Evolutionary conservation across 2,113 vertebrate genomes (phyloP), one percentile per base, ranked within the genome.

Genomic region (Eretmochelys imbricata): DNA sequence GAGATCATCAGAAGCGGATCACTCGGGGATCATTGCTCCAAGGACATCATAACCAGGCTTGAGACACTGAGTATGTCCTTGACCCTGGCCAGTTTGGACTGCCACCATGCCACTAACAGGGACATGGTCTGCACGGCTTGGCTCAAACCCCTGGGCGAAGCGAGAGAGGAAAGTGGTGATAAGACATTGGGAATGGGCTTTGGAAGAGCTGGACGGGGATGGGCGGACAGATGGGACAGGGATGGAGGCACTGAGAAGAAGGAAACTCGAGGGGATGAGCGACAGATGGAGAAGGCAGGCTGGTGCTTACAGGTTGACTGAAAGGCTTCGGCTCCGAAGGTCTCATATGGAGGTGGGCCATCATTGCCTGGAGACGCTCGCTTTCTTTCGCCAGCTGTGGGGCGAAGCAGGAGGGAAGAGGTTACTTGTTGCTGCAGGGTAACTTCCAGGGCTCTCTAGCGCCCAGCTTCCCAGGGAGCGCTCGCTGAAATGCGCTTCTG

Each of bases 321-420:
- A 99, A 99, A 98, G 99, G 99, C 98, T 99, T 99, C 95, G 99
- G 99, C 98, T 99, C 99, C 9, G 99, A 99, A 79, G 99, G 99
- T 96, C 99, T 99, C 99, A 99, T 99, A 98, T 99, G 99, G 94
- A 99, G 98, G 95, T 99, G 99, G 90, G 99, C 99, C 99, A 99
- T 99, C 99, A 99, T 99, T 35, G 99, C 99, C 96, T 99, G 99
- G 84, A 99, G 99, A 94, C 99, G 99, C 98, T 99, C 99, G 1
- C 99, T 99, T 98, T 99, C 99, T 98, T 99, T 99, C 17, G 99
- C 98, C 96, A 99, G 98, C 99, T 99, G 98, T 24, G 9, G 92
- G 88, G 82, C 80, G 7, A 4, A 91, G 78, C 50, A 93, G 76
- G 31, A 29, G 31, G 31, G n/a, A 13, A 12, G 25, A 0, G 4